Evolutionary conservation across 2,113 vertebrate genomes (phyloP).

Genomic region (Marmota flaviventris): DNA sequence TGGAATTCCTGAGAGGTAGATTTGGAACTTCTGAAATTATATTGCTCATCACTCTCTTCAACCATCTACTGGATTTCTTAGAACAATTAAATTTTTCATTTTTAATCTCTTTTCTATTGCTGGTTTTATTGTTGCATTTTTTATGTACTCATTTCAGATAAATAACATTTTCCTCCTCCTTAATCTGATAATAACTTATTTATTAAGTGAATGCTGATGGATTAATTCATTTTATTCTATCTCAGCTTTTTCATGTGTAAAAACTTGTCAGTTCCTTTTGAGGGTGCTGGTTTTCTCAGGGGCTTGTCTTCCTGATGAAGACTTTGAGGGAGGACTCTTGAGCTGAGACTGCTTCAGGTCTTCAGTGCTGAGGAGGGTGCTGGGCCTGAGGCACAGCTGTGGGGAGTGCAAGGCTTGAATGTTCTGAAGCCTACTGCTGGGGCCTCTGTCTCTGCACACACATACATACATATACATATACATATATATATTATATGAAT

Average conservation of each 20-base stretch:
- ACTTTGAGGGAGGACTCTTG: not conserved
- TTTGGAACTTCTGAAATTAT: not conserved
- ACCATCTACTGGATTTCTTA: not conserved
- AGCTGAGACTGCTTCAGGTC: not conserved
- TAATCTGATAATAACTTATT: not conserved
- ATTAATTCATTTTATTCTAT: not conserved
- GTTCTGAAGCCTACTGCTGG: not conserved
- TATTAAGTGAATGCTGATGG: not conserved
- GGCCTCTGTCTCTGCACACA: not conserved
- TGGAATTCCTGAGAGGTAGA: not conserved
- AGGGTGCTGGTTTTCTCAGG: not conserved
- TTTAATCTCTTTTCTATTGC: not conserved
- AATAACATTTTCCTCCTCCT: not conserved
- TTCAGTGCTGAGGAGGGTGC: not conserved
- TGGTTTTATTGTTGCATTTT: not conserved
- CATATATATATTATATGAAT: too few relatives aligned
- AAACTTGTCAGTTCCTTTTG: not conserved
- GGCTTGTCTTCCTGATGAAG: not conserved
- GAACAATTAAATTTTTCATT: not conserved
- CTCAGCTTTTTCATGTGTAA: not conserved
- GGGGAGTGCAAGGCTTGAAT: not conserved
- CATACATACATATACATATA: too few relatives aligned
- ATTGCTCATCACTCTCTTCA: not conserved
- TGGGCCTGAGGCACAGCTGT: not conserved
- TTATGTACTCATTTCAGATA: not conserved